Percentiles rank a stretch among this genome's conserved stretches.
Evolutionary conservation across 2,113 vertebrate genomes (phyloP).

Genomic region (Lamprotornis superbus): DNA sequence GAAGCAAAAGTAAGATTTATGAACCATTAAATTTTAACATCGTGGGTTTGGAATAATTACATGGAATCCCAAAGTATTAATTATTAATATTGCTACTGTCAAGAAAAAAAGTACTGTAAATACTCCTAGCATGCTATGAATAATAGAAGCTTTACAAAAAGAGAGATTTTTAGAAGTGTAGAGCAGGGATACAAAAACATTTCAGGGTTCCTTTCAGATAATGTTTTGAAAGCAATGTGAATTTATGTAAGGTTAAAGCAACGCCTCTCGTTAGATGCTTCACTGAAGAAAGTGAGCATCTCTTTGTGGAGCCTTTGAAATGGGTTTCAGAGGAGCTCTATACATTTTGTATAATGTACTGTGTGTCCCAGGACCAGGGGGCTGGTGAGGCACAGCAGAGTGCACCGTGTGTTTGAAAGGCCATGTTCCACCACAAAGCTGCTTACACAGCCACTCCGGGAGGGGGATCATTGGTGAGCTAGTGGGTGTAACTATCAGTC

Average conservation of each 20-base stretch:
- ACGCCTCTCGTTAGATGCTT: neutral
- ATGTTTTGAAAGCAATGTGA: neutral
- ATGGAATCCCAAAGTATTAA: neutral
- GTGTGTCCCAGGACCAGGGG: neutral
- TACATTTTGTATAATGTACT: rapidly evolving
- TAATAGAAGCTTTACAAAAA: neutral
- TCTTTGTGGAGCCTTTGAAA: neutral
- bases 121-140: neutral
- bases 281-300: neutral
- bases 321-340: neutral
- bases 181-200: neutral
- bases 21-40: neutral
- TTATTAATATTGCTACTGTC: neutral
- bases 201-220: neutral
- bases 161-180: neutral
- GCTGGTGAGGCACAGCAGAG: rapidly evolving
- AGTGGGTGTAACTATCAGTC: neutral
- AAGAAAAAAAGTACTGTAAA: neutral
- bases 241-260: neutral
- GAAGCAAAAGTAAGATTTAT: neutral
- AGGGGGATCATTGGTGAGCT: neutral
- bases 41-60: neutral
- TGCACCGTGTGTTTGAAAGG: rapidly evolving
- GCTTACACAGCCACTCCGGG: neutral
- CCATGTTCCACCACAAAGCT: neutral